Conservation (phyloP, 2,888 invertebrate genomes). For the Schizaphis graminum region DNA sequence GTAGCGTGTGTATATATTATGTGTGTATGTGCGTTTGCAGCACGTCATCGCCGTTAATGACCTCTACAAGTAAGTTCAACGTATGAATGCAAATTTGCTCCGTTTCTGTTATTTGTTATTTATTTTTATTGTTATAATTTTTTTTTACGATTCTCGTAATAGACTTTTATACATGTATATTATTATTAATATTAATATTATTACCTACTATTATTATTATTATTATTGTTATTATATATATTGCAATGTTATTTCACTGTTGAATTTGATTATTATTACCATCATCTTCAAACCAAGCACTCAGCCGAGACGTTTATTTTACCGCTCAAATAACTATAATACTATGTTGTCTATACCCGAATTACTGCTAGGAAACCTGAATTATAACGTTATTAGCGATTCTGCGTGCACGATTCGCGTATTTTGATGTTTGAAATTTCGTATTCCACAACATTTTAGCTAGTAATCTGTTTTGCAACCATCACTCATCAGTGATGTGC, state of each 20-base stretch:
- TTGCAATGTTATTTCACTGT: not conserved
- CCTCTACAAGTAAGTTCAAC: slow-evolving; percentile 46
- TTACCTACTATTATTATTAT: not conserved
- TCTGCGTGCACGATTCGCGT: not conserved
- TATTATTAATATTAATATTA: not conserved
- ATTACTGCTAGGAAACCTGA: not conserved
- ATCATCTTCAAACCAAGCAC: not conserved
- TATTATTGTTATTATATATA: not conserved
- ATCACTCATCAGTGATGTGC: not conserved
- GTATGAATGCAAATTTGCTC: slow-evolving; percentile 46
- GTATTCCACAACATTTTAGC: not conserved
- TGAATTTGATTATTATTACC: slow-evolving; percentile 1
- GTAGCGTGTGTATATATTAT: not conserved
- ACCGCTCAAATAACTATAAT: slow-evolving; percentile 10
- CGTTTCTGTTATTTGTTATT: slow-evolving; percentile 41
- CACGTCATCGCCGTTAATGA: slow-evolving; percentile 64
- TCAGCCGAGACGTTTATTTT: slow-evolving; percentile 44
- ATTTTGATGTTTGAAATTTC: not conserved
- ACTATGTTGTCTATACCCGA: not conserved
- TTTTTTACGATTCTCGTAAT: not conserved
- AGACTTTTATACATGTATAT: not conserved
- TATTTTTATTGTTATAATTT: slow-evolving; percentile 32
- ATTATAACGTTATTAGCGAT: slow-evolving; percentile 21
- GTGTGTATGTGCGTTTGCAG: not conserved
- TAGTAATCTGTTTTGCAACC: not conserved